Conservation (phyloP, 2,113 vertebrate species). For the Pachyramphus minor region DNA sequence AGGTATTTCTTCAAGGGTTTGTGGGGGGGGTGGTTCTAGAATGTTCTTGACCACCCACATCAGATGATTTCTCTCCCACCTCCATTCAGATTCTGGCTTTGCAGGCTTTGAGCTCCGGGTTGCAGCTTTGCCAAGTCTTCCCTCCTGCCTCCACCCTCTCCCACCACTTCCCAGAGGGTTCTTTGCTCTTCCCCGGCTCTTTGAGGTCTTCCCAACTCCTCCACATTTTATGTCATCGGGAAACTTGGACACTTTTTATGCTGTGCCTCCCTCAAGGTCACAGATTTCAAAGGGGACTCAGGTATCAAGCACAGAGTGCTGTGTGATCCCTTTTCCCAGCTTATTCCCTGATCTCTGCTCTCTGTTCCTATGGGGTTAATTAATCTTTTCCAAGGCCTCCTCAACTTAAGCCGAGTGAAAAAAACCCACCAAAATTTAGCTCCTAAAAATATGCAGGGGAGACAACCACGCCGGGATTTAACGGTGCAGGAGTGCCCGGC, state of each 20-base stretch:
- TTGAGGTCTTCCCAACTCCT: background rate
- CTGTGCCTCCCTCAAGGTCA: slow-evolving; percentile 11
- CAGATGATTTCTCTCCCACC: background rate
- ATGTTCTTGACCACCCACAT: background rate
- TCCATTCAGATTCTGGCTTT: background rate
- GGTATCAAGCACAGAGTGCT: background rate
- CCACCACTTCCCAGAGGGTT: background rate
- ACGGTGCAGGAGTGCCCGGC: background rate
- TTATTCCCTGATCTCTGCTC: background rate
- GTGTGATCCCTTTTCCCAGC: background rate
- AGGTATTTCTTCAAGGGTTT: background rate
- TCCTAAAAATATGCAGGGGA: slow-evolving; percentile 37
- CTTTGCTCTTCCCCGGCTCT: background rate
- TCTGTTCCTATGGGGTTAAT: background rate
- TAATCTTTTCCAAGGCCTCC: background rate
- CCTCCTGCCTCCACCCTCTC: background rate
- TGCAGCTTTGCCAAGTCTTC: background rate
- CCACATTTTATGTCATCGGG: background rate
- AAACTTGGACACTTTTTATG: background rate
- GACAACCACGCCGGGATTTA: background rate
- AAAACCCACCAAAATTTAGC: background rate
- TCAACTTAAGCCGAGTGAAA: background rate
- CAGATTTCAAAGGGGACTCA: background rate
- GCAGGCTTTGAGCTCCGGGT: background rate
- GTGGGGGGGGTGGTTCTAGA: background rate